Evolutionary conservation across 1,140 invertebrate species (phyloP), one percentile per base, ranked within the genome.

Genomic region (Rhopalosiphum maidis): DNA sequence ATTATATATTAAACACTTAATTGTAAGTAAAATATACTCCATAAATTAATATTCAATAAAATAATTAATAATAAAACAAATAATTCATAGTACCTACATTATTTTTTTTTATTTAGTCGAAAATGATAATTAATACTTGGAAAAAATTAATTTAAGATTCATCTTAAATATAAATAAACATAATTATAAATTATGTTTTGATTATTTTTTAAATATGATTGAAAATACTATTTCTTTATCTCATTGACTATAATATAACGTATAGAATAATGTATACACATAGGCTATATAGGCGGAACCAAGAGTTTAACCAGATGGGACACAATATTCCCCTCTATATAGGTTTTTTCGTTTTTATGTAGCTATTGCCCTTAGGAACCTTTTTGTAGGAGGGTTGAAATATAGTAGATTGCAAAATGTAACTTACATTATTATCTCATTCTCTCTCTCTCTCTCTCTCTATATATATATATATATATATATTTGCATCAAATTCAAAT

Each of bases 271-370:
- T 89, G 86, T 55, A 41, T n/a, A 54, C 46, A 46, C 15, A 46
- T 43, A 30, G 30, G 15, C 43, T 87, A 87, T 54, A 89, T 88
- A 89, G 35, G 87, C 35, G 22, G 48, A 18, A 89, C 35, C 46
- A 54, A 55, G 87, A 89, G 35, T 89, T 89, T 92, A 92, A 46
- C 90, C 90, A 92, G 90, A 92, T 92, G 90, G 60, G 68, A 77
- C 46, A 48, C 90, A 41, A 35, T 18, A 68, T 48, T 83, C 46
- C 30, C 68, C 87, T 83, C 8, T 77, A n/a, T 83, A 41, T 23
- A 48, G 41, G 23, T 92, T 46, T 82, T 88, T 89, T 89, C 46
- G n/a, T 89, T 89, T 54, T 89, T 55, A n/a, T 89, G 43, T 55
- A 23, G 35, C 48, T 89, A 89, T 55, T 89, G 87, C 22, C 87